Conservation (phyloP, 2,888 invertebrate species). For the Ceramica pisi region DNA sequence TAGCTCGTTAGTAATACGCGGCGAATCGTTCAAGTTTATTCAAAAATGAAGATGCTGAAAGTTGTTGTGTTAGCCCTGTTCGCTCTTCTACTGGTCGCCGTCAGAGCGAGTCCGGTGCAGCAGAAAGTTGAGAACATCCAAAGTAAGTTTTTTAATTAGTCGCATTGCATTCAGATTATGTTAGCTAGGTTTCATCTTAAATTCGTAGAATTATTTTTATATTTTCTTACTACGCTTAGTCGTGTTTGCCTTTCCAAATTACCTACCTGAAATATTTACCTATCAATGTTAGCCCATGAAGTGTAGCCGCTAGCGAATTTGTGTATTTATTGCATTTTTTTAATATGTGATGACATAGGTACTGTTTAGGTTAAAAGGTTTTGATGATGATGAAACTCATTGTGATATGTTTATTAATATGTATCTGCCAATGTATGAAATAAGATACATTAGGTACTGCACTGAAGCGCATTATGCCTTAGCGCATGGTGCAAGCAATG, state of each 20-base stretch:
- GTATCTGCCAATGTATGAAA: not conserved
- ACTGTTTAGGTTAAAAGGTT: not conserved
- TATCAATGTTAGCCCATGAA: not conserved
- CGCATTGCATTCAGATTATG: not conserved
- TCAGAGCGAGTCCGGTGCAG: constrained; percentile 68
- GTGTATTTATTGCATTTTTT: constrained; percentile 8
- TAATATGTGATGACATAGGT: too few species aligned
- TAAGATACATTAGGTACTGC: not conserved
- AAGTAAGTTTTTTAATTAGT: constrained; percentile 64
- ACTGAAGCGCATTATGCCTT: not conserved
- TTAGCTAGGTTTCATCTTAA: not conserved
- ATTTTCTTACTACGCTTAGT: constrained; percentile 1
- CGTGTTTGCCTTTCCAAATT: not conserved
- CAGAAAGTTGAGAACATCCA: constrained; percentile 48
- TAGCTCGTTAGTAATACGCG: constrained; percentile 55
- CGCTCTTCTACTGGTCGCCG: constrained; percentile 71
- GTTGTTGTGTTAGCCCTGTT: constrained; percentile 70
- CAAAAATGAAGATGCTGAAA: constrained; percentile 70
- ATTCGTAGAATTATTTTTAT: not conserved
- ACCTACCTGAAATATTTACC: constrained; percentile 3
- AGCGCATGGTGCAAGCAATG: constrained; percentile 18
- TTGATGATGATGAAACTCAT: not conserved
- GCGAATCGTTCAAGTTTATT: constrained; percentile 32
- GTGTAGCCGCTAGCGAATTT: constrained; percentile 41
- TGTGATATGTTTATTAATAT: not conserved